phyloP scores from a whole-genome alignment of 1,140 invertebrate genomes.

The Drosophila bifasciata region DNA sequence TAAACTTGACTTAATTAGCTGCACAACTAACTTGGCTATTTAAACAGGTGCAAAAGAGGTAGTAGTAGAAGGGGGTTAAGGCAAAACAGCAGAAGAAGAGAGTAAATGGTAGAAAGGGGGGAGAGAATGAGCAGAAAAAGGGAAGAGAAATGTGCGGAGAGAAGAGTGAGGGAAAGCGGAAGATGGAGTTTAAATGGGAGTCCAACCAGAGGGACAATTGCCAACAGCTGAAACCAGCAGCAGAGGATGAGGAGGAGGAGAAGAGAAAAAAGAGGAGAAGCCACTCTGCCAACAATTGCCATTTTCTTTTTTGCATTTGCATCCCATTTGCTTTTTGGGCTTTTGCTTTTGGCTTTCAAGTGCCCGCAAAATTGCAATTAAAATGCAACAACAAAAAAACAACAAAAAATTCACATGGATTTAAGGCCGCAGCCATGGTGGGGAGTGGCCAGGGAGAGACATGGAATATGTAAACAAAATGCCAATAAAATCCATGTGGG shows the following conservation, averaged over 20 bases:
- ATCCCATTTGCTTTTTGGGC: slow-evolving; percentile 43
- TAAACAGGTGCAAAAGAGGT: slow-evolving; percentile 65
- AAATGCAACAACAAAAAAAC: slow-evolving; percentile 26
- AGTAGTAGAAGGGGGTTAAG: background rate
- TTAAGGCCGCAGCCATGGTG: slow-evolving; percentile 14
- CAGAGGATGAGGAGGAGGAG: background rate
- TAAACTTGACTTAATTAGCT: slow-evolving; percentile 82
- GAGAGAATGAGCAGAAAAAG: slow-evolving; percentile 5
- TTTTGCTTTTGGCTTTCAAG: slow-evolving; percentile 41
- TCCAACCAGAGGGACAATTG: background rate
- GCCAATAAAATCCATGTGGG: too few relatives aligned
- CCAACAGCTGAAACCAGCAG: background rate
- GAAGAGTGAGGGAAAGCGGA: background rate
- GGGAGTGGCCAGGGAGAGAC: background rate
- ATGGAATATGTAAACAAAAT: too few relatives aligned
- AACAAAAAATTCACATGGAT: slow-evolving; percentile 25
- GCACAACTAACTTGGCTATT: slow-evolving; percentile 77
- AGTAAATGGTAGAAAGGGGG: slow-evolving; percentile 3
- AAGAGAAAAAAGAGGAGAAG: background rate
- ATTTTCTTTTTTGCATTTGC: slow-evolving; percentile 34
- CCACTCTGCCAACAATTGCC: slow-evolving; percentile 36
- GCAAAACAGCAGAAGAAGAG: slow-evolving; percentile 25
- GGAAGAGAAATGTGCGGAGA: too few relatives aligned
- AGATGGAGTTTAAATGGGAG: too few relatives aligned
- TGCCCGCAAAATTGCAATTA: slow-evolving; percentile 56